Base-by-base conservation (phyloP, 2,888 invertebrate genomes). In the Amphimallon solstitiale region DNA sequence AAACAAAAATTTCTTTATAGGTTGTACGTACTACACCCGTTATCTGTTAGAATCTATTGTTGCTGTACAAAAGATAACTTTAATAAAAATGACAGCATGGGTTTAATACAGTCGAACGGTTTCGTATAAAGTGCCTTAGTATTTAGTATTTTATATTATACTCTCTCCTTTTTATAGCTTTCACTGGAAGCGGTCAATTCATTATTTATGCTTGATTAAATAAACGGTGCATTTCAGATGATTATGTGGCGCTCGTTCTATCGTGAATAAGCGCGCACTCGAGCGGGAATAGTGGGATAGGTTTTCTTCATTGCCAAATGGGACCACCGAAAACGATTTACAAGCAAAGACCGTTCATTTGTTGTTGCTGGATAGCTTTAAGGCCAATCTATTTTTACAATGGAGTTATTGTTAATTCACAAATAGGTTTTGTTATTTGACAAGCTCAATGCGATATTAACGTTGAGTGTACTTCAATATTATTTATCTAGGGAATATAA, bases 171-270 rank as follows among this genome's bases (percentile, higher is more conserved):
- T 56, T 54, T 40, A 21, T 40, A 21, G 38, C 38, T 19, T 54
- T 54, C 54, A 38, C 54, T 38, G 14, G 2, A 54, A 54, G 38
- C 40, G 40, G 40, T 56, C 40, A 56, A 40, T 56, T 56, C 12
- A 43, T 56, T 56, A 40, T 40, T 56, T 21, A 56, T 40, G 40
- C 56, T 40, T 56, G 56, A 56, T 23, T 40, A 40, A 40, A 56
- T 40, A 40, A 56, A 10, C 21, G 40, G 7, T 14, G 54, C 34
- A 40, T 38, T 54, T 17, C 38, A 54, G 19, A 38, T 21, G 21
- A 56, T 56, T 35, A 40, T 43, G 40, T 29, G 29, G 29, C 29
- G 29, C 29, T 29, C 29, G 29, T 9, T 29, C 29, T 29, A 29
- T 29, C 29, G 29, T 29, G 29, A 29, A 29, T 29, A 29, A 29